Evolutionary conservation across 2,888 invertebrate genomes (phyloP).

Genomic region (Lasioglossum zephyrum): DNA sequence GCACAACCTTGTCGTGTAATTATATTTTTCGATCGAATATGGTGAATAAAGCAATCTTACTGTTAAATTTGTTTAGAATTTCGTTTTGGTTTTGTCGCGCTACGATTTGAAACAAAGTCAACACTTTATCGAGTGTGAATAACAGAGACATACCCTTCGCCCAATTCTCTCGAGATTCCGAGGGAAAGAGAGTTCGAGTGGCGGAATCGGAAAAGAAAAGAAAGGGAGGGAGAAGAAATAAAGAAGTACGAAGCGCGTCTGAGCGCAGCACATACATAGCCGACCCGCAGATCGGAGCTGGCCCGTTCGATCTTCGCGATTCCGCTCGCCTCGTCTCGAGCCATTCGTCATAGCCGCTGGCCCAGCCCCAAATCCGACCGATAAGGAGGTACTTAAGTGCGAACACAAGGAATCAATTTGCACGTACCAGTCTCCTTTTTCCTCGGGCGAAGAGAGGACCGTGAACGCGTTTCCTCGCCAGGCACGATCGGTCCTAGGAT

Average conservation of each 20-base stretch:
- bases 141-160: not conserved
- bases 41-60: not conserved
- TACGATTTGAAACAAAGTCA: not conserved
- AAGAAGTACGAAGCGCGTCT: not conserved
- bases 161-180: not conserved
- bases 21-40: too few species aligned
- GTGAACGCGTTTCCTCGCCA: not conserved
- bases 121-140: not conserved
- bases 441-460: constrained; percentile 6
- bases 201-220: not conserved
- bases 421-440: constrained; percentile 56
- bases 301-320: constrained; percentile 39
- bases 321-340: constrained; percentile 54
- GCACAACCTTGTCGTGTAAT: too few species aligned
- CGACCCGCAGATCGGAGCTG: not conserved
- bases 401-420: constrained; percentile 75
- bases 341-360: constrained; percentile 70
- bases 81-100: not conserved
- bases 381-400: constrained; percentile 73
- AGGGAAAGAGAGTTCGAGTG: not conserved
- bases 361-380: constrained; percentile 67
- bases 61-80: too few species aligned
- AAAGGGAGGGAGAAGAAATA: not conserved
- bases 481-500: constrained; percentile 45
- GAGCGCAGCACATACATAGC: not conserved